Evolutionary conservation across 1,140 invertebrate genomes (phyloP), one percentile per base, ranked within the genome.

Genomic region (Cherax quadricarinatus): DNA sequence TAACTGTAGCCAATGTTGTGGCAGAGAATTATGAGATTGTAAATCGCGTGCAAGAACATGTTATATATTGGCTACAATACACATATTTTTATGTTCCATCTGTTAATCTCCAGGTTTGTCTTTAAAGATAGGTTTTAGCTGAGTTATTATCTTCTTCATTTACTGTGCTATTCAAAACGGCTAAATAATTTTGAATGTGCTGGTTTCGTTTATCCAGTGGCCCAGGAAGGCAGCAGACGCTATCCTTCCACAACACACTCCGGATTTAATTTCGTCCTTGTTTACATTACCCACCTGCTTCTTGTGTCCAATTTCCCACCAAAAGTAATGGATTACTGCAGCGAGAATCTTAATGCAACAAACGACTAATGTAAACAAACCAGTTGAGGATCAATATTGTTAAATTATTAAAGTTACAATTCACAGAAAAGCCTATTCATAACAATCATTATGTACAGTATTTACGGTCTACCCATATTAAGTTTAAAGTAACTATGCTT

Each of bases 1-100:
- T 66, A 66, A 66, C 70, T 75, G n/a, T 30, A 75, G 70, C 70
- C 70, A 75, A 30, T 75, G 70, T 75, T 75, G 70, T 75, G 70
- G 70, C 70, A 5, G 70, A 30, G 70, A 75, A 75, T 75, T 75
- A 75, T 75, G 70, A 10, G 70, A 30, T 75, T 3, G 24, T 75
- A 75, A 75, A 75, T 75, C 70, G 70, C 70, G n/a, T 0, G 62
- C 62, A 66, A 66, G 62, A 66, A 66, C 62, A 66, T 16, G 1
- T 66, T 66, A 66, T 66, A 66, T 66, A 66, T 66, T 66, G 18
- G 18, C 62, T 66, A 66, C 62, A 18, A 66, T 66, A 66, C 18
- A 16, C 62, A 66, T 66, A 66, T 66, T 66, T 66, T 66, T 16
- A 66, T 66, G 62, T 66, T 16, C 62, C 14, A 66, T 66, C 62